phyloP scores from a whole-genome alignment of 2,888 invertebrate species.

The Drosophila fungiperda region DNA sequence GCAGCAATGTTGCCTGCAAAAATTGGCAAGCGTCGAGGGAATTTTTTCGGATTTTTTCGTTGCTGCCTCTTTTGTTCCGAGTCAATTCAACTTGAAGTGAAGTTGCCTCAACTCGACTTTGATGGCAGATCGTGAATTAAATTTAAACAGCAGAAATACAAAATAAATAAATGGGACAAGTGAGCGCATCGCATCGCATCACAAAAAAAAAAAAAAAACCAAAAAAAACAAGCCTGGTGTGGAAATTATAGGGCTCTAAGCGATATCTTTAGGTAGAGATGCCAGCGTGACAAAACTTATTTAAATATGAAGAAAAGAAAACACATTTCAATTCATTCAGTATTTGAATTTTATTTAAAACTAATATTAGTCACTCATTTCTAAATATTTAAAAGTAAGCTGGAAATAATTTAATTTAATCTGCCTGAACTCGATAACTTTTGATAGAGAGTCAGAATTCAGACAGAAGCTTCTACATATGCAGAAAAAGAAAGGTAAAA shows the following conservation, averaged over 20 bases:
- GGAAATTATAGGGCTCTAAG: slow-evolving; percentile 59
- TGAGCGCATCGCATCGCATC: slow-evolving; percentile 53
- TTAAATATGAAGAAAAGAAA: neutral
- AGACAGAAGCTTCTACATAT: neutral
- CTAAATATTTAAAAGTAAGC: neutral
- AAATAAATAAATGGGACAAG: slow-evolving; percentile 81
- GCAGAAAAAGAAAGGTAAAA: neutral
- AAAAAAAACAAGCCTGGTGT: slow-evolving; percentile 34
- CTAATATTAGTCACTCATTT: neutral
- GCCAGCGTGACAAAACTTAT: slow-evolving; percentile 14
- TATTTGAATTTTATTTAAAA: neutral
- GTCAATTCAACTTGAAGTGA: slow-evolving; percentile 21
- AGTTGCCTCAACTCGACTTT: slow-evolving; percentile 27
- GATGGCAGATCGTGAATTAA: slow-evolving; percentile 77
- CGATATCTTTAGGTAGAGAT: slow-evolving; percentile 27
- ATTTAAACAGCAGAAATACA: slow-evolving; percentile 77
- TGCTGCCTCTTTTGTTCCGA: slow-evolving; percentile 33
- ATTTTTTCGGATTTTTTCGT: slow-evolving; percentile 37
- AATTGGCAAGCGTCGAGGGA: slow-evolving; percentile 66
- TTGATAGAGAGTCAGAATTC: neutral
- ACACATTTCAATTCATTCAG: neutral
- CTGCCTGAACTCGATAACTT: slow-evolving; percentile 2
- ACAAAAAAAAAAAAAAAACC: slow-evolving; percentile 14
- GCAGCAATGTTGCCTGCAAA: slow-evolving; percentile 1
- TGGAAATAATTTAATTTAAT: neutral